phyloP scores from a whole-genome alignment of 2,797 vertebrate species.

The Merluccius polli region DNA sequence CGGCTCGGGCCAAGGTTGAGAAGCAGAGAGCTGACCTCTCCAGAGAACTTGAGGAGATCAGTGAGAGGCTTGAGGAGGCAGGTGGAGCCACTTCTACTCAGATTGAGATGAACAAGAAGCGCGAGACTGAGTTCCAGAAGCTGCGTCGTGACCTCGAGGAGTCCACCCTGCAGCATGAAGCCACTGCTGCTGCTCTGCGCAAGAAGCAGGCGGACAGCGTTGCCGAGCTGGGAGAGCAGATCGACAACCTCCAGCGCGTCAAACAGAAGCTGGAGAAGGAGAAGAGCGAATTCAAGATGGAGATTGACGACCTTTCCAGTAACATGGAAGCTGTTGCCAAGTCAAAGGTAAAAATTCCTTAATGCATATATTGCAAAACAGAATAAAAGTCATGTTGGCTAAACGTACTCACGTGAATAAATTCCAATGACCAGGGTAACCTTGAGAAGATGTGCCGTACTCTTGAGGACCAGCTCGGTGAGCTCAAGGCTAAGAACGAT shows the following conservation, averaged over 20 bases:
- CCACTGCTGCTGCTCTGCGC: neutral
- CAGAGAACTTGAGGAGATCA: constrained; percentile 2
- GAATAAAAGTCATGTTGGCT: neutral
- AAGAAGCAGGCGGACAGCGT: constrained; percentile 3
- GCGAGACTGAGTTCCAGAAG: neutral
- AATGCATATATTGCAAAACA: neutral
- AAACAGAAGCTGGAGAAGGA: constrained; percentile 3
- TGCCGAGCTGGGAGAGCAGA: constrained; percentile 2
- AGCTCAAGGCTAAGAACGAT: constrained; percentile 71
- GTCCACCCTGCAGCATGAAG: constrained; percentile 1
- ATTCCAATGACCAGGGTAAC: constrained; percentile 62
- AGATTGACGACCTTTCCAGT: neutral
- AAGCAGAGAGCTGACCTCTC: constrained; percentile 2
- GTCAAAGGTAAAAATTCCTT: neutral
- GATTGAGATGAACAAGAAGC: constrained; percentile 5
- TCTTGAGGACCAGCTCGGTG: constrained; percentile 73
- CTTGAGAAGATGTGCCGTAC: constrained; percentile 71
- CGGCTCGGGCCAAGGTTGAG: neutral
- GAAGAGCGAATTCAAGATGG: constrained; percentile 6
- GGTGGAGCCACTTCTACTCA: constrained; percentile 1
- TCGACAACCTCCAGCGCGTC: constrained; percentile 1
- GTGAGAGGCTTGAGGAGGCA: constrained; percentile 1
- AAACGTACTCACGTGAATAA: neutral
- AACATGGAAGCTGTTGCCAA: constrained; percentile 1
- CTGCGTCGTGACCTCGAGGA: constrained; percentile 1